phyloP scores from a whole-genome alignment of 2,888 invertebrate species.

The Alviniconcha strummeri region DNA sequence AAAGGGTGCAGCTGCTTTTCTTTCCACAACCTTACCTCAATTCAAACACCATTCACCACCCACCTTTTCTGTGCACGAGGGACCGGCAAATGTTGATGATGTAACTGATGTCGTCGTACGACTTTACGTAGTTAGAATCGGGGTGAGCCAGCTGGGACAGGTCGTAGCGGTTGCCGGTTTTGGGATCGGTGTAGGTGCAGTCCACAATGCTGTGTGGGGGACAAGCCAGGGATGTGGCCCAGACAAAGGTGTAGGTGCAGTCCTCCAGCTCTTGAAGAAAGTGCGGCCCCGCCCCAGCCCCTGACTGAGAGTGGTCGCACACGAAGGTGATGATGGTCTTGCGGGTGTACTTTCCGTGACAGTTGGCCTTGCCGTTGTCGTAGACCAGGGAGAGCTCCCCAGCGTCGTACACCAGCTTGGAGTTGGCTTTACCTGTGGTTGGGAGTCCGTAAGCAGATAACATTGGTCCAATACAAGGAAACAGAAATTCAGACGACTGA shows the following conservation, averaged over 20 bases:
- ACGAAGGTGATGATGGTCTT: slow-evolving; percentile 63
- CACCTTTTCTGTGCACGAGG: slow-evolving; percentile 62
- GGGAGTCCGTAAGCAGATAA: no score
- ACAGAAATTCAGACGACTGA: no score
- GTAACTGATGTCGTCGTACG: slow-evolving; percentile 40
- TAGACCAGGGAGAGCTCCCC: slow-evolving; percentile 69
- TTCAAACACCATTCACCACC: neutral
- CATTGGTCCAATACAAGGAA: no score
- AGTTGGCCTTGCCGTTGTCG: slow-evolving; percentile 58
- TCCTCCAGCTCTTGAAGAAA: slow-evolving; percentile 54
- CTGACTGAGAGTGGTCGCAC: slow-evolving; percentile 61
- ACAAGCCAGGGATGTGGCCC: slow-evolving; percentile 62
- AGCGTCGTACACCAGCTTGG: slow-evolving; percentile 61
- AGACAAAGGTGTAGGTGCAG: slow-evolving; percentile 64
- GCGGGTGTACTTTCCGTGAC: slow-evolving; percentile 54
- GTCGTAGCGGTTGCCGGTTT: slow-evolving; percentile 50
- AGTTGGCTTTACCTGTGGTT: slow-evolving; percentile 53
- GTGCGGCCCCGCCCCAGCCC: slow-evolving; percentile 47
- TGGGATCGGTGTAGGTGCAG: slow-evolving; percentile 45
- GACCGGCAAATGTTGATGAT: slow-evolving; percentile 65
- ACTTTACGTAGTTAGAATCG: slow-evolving; percentile 52
- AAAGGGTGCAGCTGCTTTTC: no score
- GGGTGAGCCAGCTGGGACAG: slow-evolving; percentile 51
- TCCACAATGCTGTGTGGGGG: slow-evolving; percentile 53
- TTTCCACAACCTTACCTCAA: no score